Conservation (phyloP, 2,113 vertebrate genomes). For the Xenus cinereus region DNA sequence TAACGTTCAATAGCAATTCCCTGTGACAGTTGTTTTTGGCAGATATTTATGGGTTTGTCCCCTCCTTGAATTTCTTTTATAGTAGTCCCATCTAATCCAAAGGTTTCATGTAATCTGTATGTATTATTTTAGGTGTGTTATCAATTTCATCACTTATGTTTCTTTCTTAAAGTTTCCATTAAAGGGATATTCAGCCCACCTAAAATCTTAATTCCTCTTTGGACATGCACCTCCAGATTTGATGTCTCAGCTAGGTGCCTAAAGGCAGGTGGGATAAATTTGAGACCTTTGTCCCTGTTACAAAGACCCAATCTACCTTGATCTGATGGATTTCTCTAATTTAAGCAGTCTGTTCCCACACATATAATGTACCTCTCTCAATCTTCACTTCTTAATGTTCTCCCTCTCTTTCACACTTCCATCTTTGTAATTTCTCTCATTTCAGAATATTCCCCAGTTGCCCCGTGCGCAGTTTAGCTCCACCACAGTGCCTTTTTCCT, state of each 20-base stretch:
- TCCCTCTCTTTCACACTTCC: not conserved
- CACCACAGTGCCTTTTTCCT: not conserved
- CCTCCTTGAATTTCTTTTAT: not conserved
- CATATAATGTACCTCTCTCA: not conserved
- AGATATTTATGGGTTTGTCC: not conserved
- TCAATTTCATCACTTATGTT: not conserved
- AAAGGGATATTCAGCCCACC: not conserved
- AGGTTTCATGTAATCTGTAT: not conserved
- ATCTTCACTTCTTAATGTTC: not conserved
- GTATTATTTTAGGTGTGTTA: not conserved
- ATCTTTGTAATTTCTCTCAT: not conserved
- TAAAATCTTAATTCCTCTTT: not conserved
- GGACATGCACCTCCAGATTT: not conserved
- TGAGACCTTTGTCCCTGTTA: not conserved
- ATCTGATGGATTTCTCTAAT: constrained; percentile 10
- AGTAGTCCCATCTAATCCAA: not conserved
- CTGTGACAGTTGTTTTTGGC: not conserved
- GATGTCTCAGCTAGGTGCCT: not conserved
- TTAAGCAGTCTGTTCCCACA: not conserved
- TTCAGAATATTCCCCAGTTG: not conserved
- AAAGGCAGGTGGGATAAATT: not conserved
- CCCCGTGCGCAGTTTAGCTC: not conserved
- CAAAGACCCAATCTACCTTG: not conserved
- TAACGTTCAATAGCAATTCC: not conserved
- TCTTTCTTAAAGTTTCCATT: not conserved